Evolutionary conservation across 2,797 vertebrate genomes (phyloP).

Genomic region (Emydoidea blandingii): DNA sequence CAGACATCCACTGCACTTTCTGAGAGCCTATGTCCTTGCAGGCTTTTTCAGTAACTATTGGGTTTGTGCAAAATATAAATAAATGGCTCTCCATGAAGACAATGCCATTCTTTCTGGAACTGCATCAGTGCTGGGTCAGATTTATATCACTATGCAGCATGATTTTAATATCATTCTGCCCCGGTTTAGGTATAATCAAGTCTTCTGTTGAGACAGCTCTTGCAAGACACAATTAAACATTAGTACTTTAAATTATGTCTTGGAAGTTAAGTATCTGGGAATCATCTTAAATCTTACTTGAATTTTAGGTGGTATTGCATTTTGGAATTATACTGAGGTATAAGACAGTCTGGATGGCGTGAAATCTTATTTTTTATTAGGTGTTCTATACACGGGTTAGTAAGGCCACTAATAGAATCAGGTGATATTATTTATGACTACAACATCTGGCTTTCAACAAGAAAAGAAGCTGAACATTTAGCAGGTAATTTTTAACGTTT

Average conservation of each 20-base stretch:
- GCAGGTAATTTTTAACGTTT: neutral
- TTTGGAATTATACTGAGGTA: slow-evolving; percentile 56
- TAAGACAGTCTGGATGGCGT: slow-evolving; percentile 30
- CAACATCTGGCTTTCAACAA: slow-evolving; percentile 49
- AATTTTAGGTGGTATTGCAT: slow-evolving; percentile 55
- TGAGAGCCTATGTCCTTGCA: slow-evolving; percentile 45
- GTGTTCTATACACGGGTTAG: slow-evolving; percentile 39
- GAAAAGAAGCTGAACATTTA: slow-evolving; percentile 22
- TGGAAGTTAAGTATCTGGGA: slow-evolving; percentile 69
- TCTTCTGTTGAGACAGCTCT: slow-evolving; percentile 69
- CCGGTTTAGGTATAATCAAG: slow-evolving; percentile 70
- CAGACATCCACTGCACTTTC: slow-evolving; percentile 27
- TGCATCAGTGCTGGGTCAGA: slow-evolving; percentile 61
- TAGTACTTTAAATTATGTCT: slow-evolving; percentile 72
- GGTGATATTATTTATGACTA: slow-evolving; percentile 33
- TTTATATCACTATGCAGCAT: slow-evolving; percentile 67
- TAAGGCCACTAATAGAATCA: slow-evolving; percentile 51
- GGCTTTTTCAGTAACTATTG: slow-evolving; percentile 32
- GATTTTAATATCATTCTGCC: slow-evolving; percentile 73
- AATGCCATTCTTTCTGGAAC: slow-evolving; percentile 56
- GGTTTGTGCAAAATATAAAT: slow-evolving; percentile 59
- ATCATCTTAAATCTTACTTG: slow-evolving; percentile 75
- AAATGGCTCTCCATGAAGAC: slow-evolving; percentile 52
- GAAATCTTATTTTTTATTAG: slow-evolving; percentile 70
- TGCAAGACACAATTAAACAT: slow-evolving; percentile 70